phyloP scores from a whole-genome alignment of 1,140 invertebrate species.

The Brachionus rotundiformis region DNA sequence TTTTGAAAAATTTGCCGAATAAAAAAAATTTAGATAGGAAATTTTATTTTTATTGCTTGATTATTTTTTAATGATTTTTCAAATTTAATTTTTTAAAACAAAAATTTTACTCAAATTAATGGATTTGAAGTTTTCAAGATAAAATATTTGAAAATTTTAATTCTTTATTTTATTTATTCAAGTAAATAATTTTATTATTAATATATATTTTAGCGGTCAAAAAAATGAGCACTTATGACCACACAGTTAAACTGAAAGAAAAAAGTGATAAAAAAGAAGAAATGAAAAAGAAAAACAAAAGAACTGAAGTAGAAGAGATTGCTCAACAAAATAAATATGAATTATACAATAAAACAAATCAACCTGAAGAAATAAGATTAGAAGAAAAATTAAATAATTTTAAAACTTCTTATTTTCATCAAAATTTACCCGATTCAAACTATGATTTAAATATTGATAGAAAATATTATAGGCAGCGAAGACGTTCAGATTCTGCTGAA shows the following conservation, averaged over 20 bases:
- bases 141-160: too few relatives aligned
- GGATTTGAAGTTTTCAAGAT: too few relatives aligned
- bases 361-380: not conserved
- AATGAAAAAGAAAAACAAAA: not conserved
- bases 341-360: not conserved
- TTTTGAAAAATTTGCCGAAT: too few relatives aligned
- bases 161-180: too few relatives aligned
- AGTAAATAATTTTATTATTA: not conserved
- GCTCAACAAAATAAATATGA: not conserved
- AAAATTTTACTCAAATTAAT: too few relatives aligned
- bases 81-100: too few relatives aligned
- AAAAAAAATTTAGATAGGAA: too few relatives aligned
- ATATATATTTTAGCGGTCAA: not conserved
- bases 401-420: not conserved
- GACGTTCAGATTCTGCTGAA: not conserved
- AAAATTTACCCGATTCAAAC: not conserved
- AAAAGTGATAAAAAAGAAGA: slow-evolving; percentile 2
- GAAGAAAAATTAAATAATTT: not conserved
- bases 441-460: not conserved
- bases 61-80: too few relatives aligned
- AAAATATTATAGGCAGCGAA: not conserved
- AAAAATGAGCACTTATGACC: slow-evolving; percentile 46
- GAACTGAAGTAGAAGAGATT: not conserved
- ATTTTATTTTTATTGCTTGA: too few relatives aligned
- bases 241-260: slow-evolving; percentile 29